phyloP scores from a whole-genome alignment of 2,113 vertebrate species.

The Brevimyrus niger region DNA sequence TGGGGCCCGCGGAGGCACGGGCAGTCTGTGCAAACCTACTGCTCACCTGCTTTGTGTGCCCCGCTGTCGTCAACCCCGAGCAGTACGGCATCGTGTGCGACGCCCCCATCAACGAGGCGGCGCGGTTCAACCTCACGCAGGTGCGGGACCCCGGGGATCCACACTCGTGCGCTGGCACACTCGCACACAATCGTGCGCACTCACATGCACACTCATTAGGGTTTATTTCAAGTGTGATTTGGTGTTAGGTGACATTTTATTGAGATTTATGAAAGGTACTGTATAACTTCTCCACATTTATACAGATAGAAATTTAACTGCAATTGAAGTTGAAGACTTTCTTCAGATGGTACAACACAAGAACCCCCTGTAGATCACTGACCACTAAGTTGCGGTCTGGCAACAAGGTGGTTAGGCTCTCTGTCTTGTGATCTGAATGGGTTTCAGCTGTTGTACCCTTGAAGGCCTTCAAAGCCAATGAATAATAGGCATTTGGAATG shows the following conservation, averaged over 20 bases:
- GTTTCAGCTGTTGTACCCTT: not conserved
- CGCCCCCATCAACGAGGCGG: slow-evolving; percentile 96
- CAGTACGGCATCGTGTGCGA: slow-evolving; percentile 98
- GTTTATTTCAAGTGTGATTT: not conserved
- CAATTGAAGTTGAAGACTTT: not conserved
- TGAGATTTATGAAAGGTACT: not conserved
- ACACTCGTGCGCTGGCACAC: not conserved
- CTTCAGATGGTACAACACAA: not conserved
- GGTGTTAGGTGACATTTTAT: not conserved
- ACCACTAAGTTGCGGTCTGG: not conserved
- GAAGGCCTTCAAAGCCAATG: not conserved
- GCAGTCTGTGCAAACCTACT: slow-evolving; percentile 95
- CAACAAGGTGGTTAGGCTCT: not conserved
- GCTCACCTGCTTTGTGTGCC: slow-evolving; percentile 94
- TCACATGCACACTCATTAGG: not conserved
- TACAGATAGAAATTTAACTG: not conserved
- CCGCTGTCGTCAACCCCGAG: slow-evolving; percentile 91
- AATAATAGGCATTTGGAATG: not conserved
- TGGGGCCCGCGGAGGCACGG: slow-evolving; percentile 77
- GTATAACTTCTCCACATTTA: not conserved
- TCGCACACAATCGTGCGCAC: not conserved
- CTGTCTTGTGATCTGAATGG: not conserved
- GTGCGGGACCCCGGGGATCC: slow-evolving; percentile 44
- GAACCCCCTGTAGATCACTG: not conserved
- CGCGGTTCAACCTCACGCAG: slow-evolving; percentile 97